Evolutionary conservation across 2,888 invertebrate species (phyloP).

Genomic region (Abscondita cerata): DNA sequence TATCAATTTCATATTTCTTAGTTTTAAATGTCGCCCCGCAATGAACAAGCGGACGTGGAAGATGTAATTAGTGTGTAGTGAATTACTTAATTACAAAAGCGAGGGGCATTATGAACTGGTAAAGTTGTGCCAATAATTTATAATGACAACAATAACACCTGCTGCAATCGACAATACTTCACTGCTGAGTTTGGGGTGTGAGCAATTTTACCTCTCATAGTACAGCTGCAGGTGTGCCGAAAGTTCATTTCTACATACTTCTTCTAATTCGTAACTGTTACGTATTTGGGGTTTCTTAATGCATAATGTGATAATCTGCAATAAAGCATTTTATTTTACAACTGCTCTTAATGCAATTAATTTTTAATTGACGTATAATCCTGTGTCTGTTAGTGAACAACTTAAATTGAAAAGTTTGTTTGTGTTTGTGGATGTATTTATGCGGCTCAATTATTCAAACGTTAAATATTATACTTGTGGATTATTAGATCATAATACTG

Average conservation of each 20-base stretch:
- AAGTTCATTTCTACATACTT: slow-evolving; percentile 18
- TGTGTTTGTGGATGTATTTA: too few species aligned
- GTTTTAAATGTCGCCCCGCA: slow-evolving; percentile 17
- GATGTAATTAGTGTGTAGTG: slow-evolving; percentile 47
- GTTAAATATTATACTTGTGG: too few species aligned
- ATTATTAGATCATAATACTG: too few species aligned
- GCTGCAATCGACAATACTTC: slow-evolving; percentile 57
- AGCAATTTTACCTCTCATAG: slow-evolving; percentile 27
- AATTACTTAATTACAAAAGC: slow-evolving; percentile 55
- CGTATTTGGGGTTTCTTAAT: too few species aligned
- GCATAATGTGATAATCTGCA: too few species aligned
- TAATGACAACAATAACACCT: slow-evolving; percentile 59
- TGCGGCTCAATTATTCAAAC: too few species aligned
- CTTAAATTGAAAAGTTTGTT: too few species aligned
- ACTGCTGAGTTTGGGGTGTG: slow-evolving; percentile 35
- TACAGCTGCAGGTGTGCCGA: slow-evolving; percentile 35
- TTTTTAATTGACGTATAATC: too few species aligned
- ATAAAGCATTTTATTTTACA: too few species aligned
- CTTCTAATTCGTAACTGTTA: slow-evolving; percentile 7
- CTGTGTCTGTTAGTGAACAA: too few species aligned
- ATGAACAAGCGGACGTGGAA: slow-evolving; percentile 22
- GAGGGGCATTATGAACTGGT: slow-evolving; percentile 55
- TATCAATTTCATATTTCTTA: slow-evolving; percentile 2
- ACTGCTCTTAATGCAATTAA: too few species aligned
- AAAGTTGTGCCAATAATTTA: slow-evolving; percentile 58